Conservation (phyloP, 2,113 vertebrate species). For the Syngnathus typhle region DNA sequence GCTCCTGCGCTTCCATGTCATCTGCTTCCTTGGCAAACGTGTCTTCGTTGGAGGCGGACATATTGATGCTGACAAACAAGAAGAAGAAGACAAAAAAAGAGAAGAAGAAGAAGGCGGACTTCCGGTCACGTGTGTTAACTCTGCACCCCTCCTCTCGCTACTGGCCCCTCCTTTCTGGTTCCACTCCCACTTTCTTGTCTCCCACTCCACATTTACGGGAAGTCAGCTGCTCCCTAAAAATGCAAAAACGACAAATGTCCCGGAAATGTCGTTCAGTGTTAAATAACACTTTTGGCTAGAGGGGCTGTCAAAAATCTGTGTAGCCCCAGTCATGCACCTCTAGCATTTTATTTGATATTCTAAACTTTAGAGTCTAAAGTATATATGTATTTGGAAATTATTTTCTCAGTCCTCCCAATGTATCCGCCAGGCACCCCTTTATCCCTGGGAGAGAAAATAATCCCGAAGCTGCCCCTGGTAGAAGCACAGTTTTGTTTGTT, state of each 20-base stretch:
- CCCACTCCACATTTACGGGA: slow-evolving; percentile 53
- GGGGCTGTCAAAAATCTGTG: no score
- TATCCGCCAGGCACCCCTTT: no score
- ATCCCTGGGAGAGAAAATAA: no score
- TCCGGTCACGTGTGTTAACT: slow-evolving; percentile 65
- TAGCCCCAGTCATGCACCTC: no score
- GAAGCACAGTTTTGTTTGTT: no score
- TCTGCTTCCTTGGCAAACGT: slow-evolving; percentile 54
- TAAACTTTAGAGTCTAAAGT: no score
- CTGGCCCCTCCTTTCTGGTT: not conserved
- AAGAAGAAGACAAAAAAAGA: not conserved
- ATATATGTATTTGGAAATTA: no score
- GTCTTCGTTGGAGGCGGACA: slow-evolving; percentile 70
- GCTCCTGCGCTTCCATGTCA: slow-evolving; percentile 51
- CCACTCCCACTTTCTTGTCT: not conserved
- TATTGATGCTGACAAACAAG: slow-evolving; percentile 46
- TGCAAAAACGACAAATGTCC: slow-evolving; percentile 10
- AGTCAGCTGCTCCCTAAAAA: slow-evolving; percentile 41
- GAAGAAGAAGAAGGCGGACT: slow-evolving; percentile 14
- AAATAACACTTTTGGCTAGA: not conserved
- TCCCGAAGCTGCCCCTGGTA: no score
- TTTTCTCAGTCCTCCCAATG: no score
- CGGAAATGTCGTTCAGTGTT: not conserved
- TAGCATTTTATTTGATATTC: no score
- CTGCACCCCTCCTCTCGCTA: not conserved